Evolutionary conservation across 2,797 vertebrate species (phyloP), one percentile per base, ranked within the genome.

Genomic region (Caiman crocodilus): DNA sequence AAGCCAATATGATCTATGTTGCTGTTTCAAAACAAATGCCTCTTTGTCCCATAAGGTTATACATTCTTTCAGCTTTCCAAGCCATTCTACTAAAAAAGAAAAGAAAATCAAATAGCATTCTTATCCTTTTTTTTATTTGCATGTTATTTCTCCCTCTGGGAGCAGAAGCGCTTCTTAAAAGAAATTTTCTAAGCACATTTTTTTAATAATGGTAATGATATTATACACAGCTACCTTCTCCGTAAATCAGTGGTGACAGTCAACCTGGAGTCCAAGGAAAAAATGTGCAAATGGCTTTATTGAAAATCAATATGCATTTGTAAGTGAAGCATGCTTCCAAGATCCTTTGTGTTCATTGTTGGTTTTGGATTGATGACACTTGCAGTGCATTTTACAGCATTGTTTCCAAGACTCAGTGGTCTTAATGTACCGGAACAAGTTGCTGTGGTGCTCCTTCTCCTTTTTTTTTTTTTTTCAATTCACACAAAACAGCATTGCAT

Each of bases 241-340:
- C 94, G 88, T 91, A 96, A 97, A 97, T 95, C 93, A 87, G 88
- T 80, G 89, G 76, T 96, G 96, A 90, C 92, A 85, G 78, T 92
- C 90, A 90, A 80, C 91, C 79, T 88, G 85, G 90, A 90, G 82
- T 85, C 79, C 82, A 90, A 93, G 93, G 77, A 95, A 96, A 96
- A 96, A 93, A 10, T 6, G 91, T 97, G 94, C 78, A 96, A 97
- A 97, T 96, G 92, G 90, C 90, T 97, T 95, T 97, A 97, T 95
- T 96, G 97, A 97, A 98, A 97, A 97, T 97, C 97, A 95, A 90
- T 97, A 91, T 94, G 84, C 67, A 93, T 96, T 96, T 95, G 90
- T 94, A 95, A 96, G 96, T 50, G 73, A 93, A 90, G 92, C 85
- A 91, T 96, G 90, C 91, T 96, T 96, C 89, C 80, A 57, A 95